phyloP scores from a whole-genome alignment of 2,113 vertebrate species.

The Sapajus apella region DNA sequence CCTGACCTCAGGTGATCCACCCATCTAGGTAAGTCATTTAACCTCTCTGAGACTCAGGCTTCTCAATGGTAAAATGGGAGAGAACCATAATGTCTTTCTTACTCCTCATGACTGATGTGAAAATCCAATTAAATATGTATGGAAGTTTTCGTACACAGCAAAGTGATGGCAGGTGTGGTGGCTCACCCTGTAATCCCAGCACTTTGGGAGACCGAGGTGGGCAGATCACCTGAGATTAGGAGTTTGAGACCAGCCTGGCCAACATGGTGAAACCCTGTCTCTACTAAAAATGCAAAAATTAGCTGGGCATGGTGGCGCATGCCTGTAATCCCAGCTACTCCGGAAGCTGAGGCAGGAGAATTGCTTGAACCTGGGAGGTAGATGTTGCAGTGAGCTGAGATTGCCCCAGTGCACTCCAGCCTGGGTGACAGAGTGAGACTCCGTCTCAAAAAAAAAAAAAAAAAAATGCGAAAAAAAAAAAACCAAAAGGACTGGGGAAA shows the following conservation, averaged over 20 bases:
- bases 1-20: too few species aligned
- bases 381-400: not conserved
- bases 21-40: not conserved
- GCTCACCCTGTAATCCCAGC: not conserved
- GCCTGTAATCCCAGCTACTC: not conserved
- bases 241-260: too few species aligned
- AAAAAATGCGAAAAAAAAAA: too few species aligned
- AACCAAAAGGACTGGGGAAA: not conserved
- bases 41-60: not conserved
- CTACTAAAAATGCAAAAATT: too few species aligned
- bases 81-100: not conserved
- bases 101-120: not conserved
- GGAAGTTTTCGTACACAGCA: not conserved
- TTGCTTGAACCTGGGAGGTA: rapidly evolving
- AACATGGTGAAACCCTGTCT: too few species aligned
- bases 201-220: not conserved
- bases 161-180: not conserved
- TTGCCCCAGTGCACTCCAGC: not conserved
- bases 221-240: not conserved
- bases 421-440: not conserved
- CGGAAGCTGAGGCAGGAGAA: not conserved
- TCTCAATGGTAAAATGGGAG: not conserved
- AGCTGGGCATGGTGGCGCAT: not conserved
- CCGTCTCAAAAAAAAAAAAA: not conserved
- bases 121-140: not conserved